phyloP scores from a whole-genome alignment of 2,888 invertebrate genomes.

The Campopleginae sp. region DNA sequence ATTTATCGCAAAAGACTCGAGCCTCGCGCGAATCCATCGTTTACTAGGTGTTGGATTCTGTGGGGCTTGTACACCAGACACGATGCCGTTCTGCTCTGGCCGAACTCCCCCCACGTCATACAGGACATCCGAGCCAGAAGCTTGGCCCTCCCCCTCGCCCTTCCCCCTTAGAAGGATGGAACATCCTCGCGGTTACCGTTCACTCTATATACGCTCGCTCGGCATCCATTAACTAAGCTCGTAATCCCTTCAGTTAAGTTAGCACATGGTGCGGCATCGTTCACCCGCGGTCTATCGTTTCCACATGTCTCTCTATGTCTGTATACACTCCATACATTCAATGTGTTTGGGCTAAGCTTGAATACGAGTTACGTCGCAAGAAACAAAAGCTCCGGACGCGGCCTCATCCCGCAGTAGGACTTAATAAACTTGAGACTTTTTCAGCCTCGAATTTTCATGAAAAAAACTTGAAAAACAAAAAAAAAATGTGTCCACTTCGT shows the following conservation, averaged over 20 bases:
- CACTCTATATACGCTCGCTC: conserved; percentile 71
- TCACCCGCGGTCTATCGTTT: conserved; percentile 76
- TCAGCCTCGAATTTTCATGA: not conserved
- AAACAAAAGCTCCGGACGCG: conserved; percentile 7
- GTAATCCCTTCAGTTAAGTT: conserved; percentile 83
- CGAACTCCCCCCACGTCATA: conserved; percentile 35
- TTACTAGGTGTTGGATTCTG: conserved; percentile 63
- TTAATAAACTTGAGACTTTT: not conserved
- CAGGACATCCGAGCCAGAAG: conserved; percentile 55
- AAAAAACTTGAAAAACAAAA: too few species aligned
- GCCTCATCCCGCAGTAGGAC: not conserved
- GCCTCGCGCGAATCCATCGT: conserved; percentile 75
- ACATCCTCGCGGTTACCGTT: conserved; percentile 45
- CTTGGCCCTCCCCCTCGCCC: too few species aligned
- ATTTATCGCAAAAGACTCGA: conserved; percentile 78
- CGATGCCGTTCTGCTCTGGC: conserved; percentile 2
- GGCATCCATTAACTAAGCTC: conserved; percentile 83
- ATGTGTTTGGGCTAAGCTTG: conserved; percentile 1
- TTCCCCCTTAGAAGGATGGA: conserved; percentile 11
- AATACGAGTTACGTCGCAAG: conserved; percentile 15
- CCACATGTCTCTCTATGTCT: conserved; percentile 30
- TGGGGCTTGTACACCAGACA: conserved; percentile 51
- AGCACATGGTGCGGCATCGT: conserved; percentile 80
- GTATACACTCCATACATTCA: not conserved
- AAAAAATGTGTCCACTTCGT: too few species aligned